Base-by-base conservation (phyloP, 64 coral and sea anemone species). In the Hydrozoanthus tunicans region DNA sequence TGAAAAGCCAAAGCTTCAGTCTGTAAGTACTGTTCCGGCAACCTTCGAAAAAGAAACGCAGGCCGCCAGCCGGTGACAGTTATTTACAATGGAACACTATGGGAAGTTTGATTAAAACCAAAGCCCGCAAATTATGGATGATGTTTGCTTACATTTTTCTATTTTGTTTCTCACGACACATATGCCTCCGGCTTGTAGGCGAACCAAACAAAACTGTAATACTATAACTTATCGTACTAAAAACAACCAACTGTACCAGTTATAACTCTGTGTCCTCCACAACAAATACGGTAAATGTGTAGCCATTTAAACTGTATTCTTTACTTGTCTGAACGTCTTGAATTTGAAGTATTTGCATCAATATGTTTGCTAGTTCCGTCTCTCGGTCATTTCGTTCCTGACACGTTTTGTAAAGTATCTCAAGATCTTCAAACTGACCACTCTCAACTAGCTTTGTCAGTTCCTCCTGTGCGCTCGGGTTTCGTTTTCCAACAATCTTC, bases 181-280 rank as follows among this genome's bases (percentile, higher is more conserved):
- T 43, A 43, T 43, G 32, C 32, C 32, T 43, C 32, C 32, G 32
- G 32, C 32, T 43, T 43, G 32, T 43, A 43, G 32, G 32, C 32
- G 0, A 43, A 2, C 32, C 32, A 43, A 43, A 43, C 32, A 43
- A 43, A 43, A 43, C 32, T 43, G 32, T 43, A 43, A 43, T 43
- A 43, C 32, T 43, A 2, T 43, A 43, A 43, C 2, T 43, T 43
- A 43, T 43, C 32, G 32, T 43, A 43, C 32, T 1, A 43, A 43
- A 43, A 43, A 43, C 32, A 43, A 43, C 32, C 32, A 43, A 43
- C 32, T 43, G 32, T 43, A 43, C 32, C 32, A 43, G 73, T 80
- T 75, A 93, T 1, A 94, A 51, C 8, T 94, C 92, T 9, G 92
- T 94, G 86, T 94, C 92, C 70, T 94, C 92, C 10, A 94, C 26